Conservation (phyloP, 2,888 invertebrate species). For the Pogonocherus hispidulus region DNA sequence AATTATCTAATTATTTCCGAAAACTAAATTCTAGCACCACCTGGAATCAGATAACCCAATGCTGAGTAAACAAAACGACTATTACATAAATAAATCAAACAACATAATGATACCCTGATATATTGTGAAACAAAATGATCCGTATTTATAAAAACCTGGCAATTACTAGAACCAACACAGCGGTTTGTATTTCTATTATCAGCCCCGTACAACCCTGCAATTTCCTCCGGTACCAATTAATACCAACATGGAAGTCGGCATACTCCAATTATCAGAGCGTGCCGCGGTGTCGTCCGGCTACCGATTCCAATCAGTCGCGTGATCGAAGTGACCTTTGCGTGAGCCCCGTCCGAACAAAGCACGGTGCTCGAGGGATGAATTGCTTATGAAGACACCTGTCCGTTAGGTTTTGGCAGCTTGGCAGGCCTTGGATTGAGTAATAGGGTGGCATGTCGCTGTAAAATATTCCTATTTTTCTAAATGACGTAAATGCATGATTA, state of each 20-base stretch:
- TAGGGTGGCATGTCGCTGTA: background rate
- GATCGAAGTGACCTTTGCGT: constrained; percentile 60
- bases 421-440: constrained; percentile 14
- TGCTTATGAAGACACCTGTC: constrained; percentile 57
- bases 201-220: background rate
- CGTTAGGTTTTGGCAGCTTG: constrained; percentile 28
- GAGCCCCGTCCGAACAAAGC: constrained; percentile 39
- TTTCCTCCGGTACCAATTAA: constrained; percentile 20
- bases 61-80: too few relatives aligned
- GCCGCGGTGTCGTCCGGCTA: constrained; percentile 29
- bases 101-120: background rate
- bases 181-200: constrained; percentile 12
- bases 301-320: constrained; percentile 53
- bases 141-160: background rate
- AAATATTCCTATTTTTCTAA: background rate
- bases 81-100: too few relatives aligned
- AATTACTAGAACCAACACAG: constrained; percentile 13
- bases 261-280: constrained; percentile 18
- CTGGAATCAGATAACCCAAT: too few relatives aligned
- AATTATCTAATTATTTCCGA: too few relatives aligned
- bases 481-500: background rate
- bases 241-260: constrained; percentile 22
- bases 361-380: constrained; percentile 47
- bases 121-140: background rate
- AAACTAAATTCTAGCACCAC: too few relatives aligned